Evolutionary conservation across 2,797 vertebrate genomes (phyloP), one percentile per base, ranked within the genome.

Genomic region (Ctenopoma multispine): DNA sequence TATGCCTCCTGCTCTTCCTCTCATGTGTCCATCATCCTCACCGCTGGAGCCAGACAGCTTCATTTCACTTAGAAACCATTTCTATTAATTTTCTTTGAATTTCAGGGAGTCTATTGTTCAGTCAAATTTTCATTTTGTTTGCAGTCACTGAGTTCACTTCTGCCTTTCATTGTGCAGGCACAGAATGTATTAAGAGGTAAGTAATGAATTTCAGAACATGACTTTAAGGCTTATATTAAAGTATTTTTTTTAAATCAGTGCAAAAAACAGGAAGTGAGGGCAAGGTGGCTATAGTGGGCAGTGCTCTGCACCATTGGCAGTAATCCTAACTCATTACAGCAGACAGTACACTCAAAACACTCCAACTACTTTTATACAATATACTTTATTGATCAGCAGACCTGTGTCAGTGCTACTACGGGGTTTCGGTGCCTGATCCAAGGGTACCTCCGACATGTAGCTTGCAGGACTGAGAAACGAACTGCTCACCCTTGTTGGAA

Each of bases 141-240:
- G 36, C n/a, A 6, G 14, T 60, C 60, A 31, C 40, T 58, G 17
- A 23, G 24, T 38, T 41, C 34, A 51, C 10, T 18, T 44, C 63
- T 54, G 53, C 36, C 54, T 68, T 24, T 17, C 29, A 44, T 14
- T 29, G 10, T 36, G 57, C 11, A 34, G 51, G 51, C 2, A 63
- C 41, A 60, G 21, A 47, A 21, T n/a, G 17, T 50, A 67, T 77
- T 41, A 71, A 75, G 48, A 75, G 78, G 64, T 77, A 72, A 71
- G 57, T 66, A 23, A 79, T 86, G 72, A 67, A 74, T 85, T 81
- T 72, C 59, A 46, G 50, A 64, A 63, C 59, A 24, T 44, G 49
- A 60, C 83, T 79, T 85, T 74, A 78, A 76, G 79, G 80, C 79
- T 84, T 75, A n/a, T n/a, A n/a, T 87, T 63, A 83, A 82, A 86